Evolutionary conservation across 2,113 vertebrate genomes (phyloP).

Genomic region (Nothobranchius furzeri): DNA sequence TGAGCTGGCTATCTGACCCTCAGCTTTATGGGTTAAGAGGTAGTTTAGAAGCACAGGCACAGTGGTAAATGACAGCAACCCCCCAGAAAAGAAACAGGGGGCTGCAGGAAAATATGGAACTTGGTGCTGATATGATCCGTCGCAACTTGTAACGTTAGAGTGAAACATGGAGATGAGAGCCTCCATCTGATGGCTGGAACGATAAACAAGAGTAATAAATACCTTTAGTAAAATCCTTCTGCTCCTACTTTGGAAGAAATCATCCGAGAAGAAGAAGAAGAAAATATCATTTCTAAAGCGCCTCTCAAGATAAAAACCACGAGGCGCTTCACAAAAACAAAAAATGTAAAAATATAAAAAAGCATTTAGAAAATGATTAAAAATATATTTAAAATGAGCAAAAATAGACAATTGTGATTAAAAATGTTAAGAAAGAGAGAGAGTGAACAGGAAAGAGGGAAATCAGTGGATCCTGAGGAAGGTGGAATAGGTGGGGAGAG

Average conservation of each 20-base stretch:
- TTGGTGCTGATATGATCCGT: conserved; percentile 48
- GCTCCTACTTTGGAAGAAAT: conserved; percentile 34
- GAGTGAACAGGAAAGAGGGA: too few species aligned
- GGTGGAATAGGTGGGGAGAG: too few species aligned
- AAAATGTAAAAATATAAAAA: too few species aligned
- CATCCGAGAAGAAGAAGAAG: neutral
- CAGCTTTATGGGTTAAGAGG: conserved; percentile 49
- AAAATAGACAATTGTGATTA: too few species aligned
- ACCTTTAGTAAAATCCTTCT: conserved; percentile 27
- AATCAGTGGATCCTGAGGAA: too few species aligned
- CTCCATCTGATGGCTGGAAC: conserved; percentile 32
- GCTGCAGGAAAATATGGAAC: conserved; percentile 33
- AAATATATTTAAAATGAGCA: too few species aligned
- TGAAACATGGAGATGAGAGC: conserved; percentile 42
- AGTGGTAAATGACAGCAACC: conserved; percentile 35
- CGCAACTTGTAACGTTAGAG: conserved; percentile 30
- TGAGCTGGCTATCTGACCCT: conserved; percentile 25
- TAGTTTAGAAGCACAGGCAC: conserved; percentile 29
- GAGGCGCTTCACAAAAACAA: too few species aligned
- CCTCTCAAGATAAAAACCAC: too few species aligned
- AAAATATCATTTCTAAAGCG: too few species aligned
- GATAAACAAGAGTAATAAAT: conserved; percentile 58
- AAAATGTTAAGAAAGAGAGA: too few species aligned
- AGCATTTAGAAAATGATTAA: too few species aligned
- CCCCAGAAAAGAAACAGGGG: conserved; percentile 17